phyloP scores from a whole-genome alignment of 2,888 invertebrate species.

The Plutella xylostella region DNA sequence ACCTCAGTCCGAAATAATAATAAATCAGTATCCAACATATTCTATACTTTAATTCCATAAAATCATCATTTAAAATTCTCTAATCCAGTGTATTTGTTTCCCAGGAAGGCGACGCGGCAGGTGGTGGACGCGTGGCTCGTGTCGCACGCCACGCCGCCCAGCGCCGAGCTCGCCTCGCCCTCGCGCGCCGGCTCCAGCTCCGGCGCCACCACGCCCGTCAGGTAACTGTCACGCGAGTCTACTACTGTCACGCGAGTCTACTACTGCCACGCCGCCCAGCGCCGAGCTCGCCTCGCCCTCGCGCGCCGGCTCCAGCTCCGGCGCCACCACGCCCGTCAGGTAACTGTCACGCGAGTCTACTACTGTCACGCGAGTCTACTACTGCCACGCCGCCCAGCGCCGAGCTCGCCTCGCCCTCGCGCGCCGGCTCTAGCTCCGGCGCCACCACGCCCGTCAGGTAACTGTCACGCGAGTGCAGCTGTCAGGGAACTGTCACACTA shows the following conservation, averaged over 20 bases:
- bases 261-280: constrained; percentile 81
- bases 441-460: constrained; percentile 92
- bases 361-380: too few species aligned
- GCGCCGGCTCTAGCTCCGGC: constrained; percentile 85
- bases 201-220: constrained; percentile 93
- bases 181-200: constrained; percentile 84
- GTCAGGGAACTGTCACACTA: too few species aligned
- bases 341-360: too few species aligned
- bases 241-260: too few species aligned
- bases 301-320: constrained; percentile 83
- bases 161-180: constrained; percentile 69
- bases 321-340: constrained; percentile 93
- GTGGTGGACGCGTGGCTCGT: constrained; percentile 95
- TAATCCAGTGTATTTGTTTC: constrained; percentile 19
- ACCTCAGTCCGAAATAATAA: too few species aligned
- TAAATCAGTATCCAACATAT: too few species aligned
- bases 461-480: too few species aligned
- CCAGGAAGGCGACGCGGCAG: constrained; percentile 91
- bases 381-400: constrained; percentile 81
- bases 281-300: constrained; percentile 72
- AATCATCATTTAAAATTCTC: not conserved
- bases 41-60: too few species aligned
- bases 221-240: too few species aligned
- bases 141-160: constrained; percentile 84
- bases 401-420: constrained; percentile 70